These are phyloP conservation scores for Pseudomyrmex pallidus DNA, from an alignment of 1,140 invertebrate genomes.

Conservation along the genomic window DNA sequence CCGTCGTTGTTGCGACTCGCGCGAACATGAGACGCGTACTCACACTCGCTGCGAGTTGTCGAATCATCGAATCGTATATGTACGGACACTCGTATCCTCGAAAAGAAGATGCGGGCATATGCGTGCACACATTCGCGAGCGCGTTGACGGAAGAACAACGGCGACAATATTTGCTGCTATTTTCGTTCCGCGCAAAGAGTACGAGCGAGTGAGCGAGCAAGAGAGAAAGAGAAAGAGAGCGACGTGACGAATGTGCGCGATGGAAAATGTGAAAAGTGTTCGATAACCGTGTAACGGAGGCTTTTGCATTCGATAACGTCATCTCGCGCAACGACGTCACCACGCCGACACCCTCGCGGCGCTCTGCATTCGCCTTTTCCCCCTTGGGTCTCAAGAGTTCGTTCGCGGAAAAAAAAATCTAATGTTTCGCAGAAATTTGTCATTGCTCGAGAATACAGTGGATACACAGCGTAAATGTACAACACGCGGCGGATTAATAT, in stretches of 20 bases:
- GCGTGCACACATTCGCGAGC: background rate
- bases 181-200: conserved; percentile 26
- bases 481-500: background rate
- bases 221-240: background rate
- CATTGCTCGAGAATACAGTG: conserved; percentile 4
- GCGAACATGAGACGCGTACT: no score
- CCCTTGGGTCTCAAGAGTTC: conserved; percentile 33
- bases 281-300: conserved; percentile 59
- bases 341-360: conserved; percentile 49
- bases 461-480: no score
- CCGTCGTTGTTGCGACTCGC: background rate
- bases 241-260: conserved; percentile 55
- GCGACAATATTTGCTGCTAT: conserved; percentile 58
- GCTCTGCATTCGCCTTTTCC: conserved; percentile 22
- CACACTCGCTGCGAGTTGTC: conserved; percentile 10
- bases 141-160: conserved; percentile 41
- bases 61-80: background rate
- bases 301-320: conserved; percentile 62
- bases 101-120: background rate
- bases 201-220: conserved; percentile 19
- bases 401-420: conserved; percentile 45
- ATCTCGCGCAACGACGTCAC: conserved; percentile 59
- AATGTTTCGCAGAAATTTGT: conserved; percentile 50
- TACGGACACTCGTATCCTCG: background rate
- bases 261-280: conserved; percentile 61